Evolutionary conservation across 2,888 invertebrate species (phyloP), one percentile per base, ranked within the genome.

Genomic region (Coleophora flavipennella): DNA sequence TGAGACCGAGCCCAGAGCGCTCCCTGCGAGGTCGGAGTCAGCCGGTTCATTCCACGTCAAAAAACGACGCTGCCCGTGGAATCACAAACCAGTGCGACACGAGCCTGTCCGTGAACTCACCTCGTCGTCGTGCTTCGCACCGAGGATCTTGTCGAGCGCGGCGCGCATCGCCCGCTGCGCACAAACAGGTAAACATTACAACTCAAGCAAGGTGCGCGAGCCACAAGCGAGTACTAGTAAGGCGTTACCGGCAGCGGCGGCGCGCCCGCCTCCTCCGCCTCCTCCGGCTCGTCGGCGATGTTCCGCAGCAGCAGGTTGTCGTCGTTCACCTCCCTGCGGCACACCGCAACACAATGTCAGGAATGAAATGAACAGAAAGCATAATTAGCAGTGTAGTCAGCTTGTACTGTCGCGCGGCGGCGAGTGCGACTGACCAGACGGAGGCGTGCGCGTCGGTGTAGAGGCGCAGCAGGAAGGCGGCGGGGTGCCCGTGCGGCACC

Each of bases 361-460:
- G 8, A 10, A 28, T 8, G 2, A 28, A n/a, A n/a, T 8, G n/a
- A 2, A 28, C n/a, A 28, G n/a, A 8, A 28, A 28, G 20, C 6
- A 6, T 20, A 20, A 20, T 6, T 3, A 6, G 20, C 20, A 6
- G 20, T 20, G 20, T 20, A 28, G n/a, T 28, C 3, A 28, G 9
- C 28, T 28, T 27, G 11, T n/a, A 3, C 2, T 29, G 10, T 29
- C 2, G n/a, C 11, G 27, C 8, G 10, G 10, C 10, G 10, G 9
- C 7, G 10, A 20, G 14, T 8, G n/a, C 8, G 6, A 39, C 69
- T 67, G 62, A 90, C 91, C 91, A 92, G 50, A 92, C 90, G 69
- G 90, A 90, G 53, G 90, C 88, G 66, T 89, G 90, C 60, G 90
- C 89, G 72, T 92, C 91, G 10, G 91, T 91, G 50, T 91, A 85